Percentiles rank a stretch among this genome's conserved stretches.
These are phyloP conservation scores for Chelmon rostratus DNA, from an alignment of 2,797 vertebrate species.

Conservation along the genomic window DNA sequence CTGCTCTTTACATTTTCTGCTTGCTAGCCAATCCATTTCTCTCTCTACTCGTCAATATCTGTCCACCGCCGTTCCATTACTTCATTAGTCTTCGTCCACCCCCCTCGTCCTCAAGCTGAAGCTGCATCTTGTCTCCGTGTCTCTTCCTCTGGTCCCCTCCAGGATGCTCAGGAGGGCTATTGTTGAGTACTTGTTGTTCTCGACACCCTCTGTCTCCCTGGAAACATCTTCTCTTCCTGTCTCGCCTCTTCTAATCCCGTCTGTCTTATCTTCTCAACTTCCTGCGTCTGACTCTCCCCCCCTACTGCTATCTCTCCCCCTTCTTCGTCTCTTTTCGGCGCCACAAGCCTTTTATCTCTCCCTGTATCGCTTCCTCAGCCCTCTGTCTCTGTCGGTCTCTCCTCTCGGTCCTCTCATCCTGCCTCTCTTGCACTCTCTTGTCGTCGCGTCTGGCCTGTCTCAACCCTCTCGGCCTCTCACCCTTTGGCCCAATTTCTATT, in stretches of 20 bases:
- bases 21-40: constrained; percentile 50
- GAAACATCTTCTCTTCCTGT: constrained; percentile 46
- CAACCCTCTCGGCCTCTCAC: constrained; percentile 19
- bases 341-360: constrained; percentile 52
- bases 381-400: constrained; percentile 19
- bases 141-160: constrained; percentile 8
- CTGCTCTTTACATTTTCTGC: constrained; percentile 44
- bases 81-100: constrained; percentile 40
- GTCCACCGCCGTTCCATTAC: constrained; percentile 62
- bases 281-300: constrained; percentile 21
- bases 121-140: neutral
- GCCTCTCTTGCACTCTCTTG: constrained; percentile 12
- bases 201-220: constrained; percentile 39
- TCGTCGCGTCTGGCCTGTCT: constrained; percentile 31
- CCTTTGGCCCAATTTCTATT: constrained; percentile 49
- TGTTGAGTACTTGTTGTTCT: constrained; percentile 59
- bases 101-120: neutral
- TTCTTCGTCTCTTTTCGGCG: constrained; percentile 22
- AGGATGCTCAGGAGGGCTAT: constrained; percentile 45
- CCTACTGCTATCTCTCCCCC: constrained; percentile 27
- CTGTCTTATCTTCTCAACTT: constrained; percentile 56
- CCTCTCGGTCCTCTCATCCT: constrained; percentile 28
- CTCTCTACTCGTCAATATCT: constrained; percentile 64
- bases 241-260: constrained; percentile 41
- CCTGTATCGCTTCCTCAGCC: constrained; percentile 33